Evolutionary conservation across 2,113 vertebrate genomes (phyloP).

Genomic region (Salvelinus fontinalis): DNA sequence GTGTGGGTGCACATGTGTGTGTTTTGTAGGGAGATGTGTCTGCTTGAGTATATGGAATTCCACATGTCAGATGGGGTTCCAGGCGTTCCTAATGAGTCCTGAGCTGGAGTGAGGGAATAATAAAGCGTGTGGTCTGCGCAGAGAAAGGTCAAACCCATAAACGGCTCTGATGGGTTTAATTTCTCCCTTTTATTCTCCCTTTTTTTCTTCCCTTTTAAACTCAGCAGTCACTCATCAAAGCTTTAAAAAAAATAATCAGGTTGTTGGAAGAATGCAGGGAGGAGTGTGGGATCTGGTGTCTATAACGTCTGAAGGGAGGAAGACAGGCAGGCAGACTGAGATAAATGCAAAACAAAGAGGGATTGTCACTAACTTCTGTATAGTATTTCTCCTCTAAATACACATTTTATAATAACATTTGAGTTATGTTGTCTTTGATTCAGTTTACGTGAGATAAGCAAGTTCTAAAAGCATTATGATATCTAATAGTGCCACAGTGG

Average conservation of each 20-base stretch:
- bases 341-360: background rate
- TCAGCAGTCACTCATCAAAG: conserved; percentile 62
- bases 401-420: background rate
- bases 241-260: conserved; percentile 55
- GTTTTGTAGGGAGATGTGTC: background rate
- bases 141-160: conserved; percentile 63
- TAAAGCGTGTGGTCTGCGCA: conserved; percentile 33
- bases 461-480: background rate
- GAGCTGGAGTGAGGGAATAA: conserved; percentile 51
- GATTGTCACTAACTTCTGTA: no score
- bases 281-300: conserved; percentile 36
- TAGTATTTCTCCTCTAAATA: background rate
- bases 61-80: conserved; percentile 54
- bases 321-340: conserved; percentile 39
- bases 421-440: background rate
- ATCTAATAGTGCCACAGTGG: background rate
- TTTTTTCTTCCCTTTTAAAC: conserved; percentile 9
- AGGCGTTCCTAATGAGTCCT: conserved; percentile 56
- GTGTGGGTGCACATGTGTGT: background rate
- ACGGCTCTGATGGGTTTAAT: conserved; percentile 51
- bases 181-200: conserved; percentile 33
- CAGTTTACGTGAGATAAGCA: background rate
- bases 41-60: conserved; percentile 38
- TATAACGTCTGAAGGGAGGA: conserved; percentile 15
- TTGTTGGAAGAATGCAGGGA: conserved; percentile 47